Evolutionary conservation across 1,140 invertebrate species (phyloP).

Genomic region (Drosophila trapezifrons): DNA sequence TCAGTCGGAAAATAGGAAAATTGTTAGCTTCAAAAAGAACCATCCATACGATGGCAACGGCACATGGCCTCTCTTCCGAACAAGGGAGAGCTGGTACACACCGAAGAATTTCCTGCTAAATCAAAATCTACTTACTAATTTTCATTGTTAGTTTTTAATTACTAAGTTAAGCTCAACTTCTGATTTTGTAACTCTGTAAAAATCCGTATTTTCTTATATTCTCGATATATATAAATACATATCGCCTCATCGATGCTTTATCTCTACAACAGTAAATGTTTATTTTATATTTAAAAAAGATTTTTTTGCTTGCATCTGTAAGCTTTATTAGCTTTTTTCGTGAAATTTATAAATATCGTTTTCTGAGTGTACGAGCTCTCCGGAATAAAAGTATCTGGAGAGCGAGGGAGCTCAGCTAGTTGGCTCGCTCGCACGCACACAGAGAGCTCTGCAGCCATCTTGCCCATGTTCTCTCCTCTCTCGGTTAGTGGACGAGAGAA

Average conservation of each 20-base stretch:
- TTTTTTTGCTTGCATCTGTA: too few relatives aligned
- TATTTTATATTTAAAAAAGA: too few relatives aligned
- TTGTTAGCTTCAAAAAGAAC: conserved; percentile 28
- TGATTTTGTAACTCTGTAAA: neutral
- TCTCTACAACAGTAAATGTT: too few relatives aligned
- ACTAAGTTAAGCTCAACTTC: neutral
- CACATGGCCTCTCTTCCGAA: conserved; percentile 21
- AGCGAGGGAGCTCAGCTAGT: conserved; percentile 6
- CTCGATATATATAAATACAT: too few relatives aligned
- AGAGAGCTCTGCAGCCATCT: neutral
- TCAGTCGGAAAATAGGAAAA: conserved; percentile 36
- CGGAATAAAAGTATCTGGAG: conserved; percentile 53
- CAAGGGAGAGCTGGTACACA: conserved; percentile 25
- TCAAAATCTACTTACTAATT: too few relatives aligned
- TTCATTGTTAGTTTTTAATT: neutral
- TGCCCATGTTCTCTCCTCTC: conserved; percentile 3
- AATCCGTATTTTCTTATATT: too few relatives aligned
- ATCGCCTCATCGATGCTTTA: too few relatives aligned
- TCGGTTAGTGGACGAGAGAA: neutral
- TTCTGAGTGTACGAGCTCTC: conserved; percentile 18
- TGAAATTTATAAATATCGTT: neutral
- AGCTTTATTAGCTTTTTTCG: too few relatives aligned
- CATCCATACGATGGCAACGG: neutral
- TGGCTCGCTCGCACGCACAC: conserved; percentile 32
- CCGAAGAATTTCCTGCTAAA: too few relatives aligned